Evolutionary conservation across 2,113 vertebrate species (phyloP).

Genomic region (Proteles cristata): DNA sequence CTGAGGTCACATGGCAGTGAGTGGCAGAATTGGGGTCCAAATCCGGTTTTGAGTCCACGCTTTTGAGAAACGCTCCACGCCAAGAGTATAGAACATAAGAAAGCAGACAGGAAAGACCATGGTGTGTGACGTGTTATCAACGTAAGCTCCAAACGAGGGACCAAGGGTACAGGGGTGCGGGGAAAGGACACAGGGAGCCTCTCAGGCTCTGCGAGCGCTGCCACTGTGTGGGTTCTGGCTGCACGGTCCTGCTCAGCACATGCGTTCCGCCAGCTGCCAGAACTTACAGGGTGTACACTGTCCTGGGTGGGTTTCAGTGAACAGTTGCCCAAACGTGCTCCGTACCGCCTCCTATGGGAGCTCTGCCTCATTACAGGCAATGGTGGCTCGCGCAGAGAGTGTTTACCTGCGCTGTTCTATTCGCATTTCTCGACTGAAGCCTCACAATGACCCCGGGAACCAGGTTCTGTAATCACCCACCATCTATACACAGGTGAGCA

Average conservation of each 20-base stretch:
- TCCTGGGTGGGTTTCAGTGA: too few species aligned
- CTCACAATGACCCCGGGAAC: neutral
- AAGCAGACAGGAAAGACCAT: neutral
- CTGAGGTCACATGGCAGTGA: neutral
- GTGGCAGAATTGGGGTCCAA: neutral
- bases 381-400: fast-evolving
- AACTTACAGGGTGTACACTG: fast-evolving
- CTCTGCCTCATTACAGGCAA: fast-evolving
- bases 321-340: fast-evolving
- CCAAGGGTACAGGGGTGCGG: too few species aligned
- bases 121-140: fast-evolving
- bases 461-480: neutral
- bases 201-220: too few species aligned
- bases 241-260: too few species aligned
- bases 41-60: neutral
- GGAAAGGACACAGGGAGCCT: neutral
- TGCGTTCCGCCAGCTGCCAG: neutral
- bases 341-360: fast-evolving
- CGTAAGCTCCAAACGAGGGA: fast-evolving
- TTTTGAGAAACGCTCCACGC: neutral
- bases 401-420: too few species aligned
- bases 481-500: neutral
- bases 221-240: neutral
- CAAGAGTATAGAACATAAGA: fast-evolving
- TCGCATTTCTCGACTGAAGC: neutral